Evolutionary conservation across 92 coral and sea anemone species (phyloP).

Genomic region (Pocillopora grandis): DNA sequence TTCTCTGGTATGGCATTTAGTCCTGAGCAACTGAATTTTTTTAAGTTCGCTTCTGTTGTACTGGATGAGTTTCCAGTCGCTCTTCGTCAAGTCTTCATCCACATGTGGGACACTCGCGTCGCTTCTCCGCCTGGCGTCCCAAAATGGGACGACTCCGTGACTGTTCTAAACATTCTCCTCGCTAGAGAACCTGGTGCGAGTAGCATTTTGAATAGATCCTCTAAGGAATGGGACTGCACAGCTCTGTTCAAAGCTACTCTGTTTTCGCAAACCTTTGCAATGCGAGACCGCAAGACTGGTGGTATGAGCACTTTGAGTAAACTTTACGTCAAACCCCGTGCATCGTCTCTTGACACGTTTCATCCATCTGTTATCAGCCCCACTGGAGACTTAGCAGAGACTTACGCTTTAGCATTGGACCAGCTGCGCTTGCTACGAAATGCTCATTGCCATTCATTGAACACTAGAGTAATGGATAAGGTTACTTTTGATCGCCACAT

Average conservation of each 20-base stretch:
- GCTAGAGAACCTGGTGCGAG: conserved; percentile 1
- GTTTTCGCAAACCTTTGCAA: conserved; percentile 38
- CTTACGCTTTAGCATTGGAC: conserved; percentile 44
- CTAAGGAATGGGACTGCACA: conserved; percentile 49
- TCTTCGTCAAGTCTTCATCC: conserved; percentile 26
- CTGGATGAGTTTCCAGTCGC: conserved; percentile 32
- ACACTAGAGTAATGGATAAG: conserved; percentile 27
- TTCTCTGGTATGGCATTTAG: conserved; percentile 8
- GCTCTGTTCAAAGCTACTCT: conserved; percentile 48
- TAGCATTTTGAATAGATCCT: background rate
- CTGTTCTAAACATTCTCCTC: background rate
- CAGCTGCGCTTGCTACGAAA: conserved; percentile 56
- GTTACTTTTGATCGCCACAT: conserved; percentile 32
- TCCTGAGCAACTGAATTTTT: conserved; percentile 29
- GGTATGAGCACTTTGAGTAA: conserved; percentile 1
- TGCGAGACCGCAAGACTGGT: conserved; percentile 12
- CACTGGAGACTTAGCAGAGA: conserved; percentile 27
- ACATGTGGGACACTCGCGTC: conserved; percentile 38
- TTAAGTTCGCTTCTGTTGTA: conserved; percentile 24
- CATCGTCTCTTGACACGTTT: conserved; percentile 30
- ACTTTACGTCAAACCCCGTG: conserved; percentile 41
- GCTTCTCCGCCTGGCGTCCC: background rate
- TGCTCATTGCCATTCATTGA: conserved; percentile 20
- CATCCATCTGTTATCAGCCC: conserved; percentile 32
- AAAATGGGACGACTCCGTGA: conserved; percentile 25